A percentile compares a stretch with the other conserved stretches of the same genome.
These are phyloP conservation scores for Xiphorhynchus erythropygius DNA, from an alignment of 2,797 vertebrate genomes.

Conservation along the genomic window DNA sequence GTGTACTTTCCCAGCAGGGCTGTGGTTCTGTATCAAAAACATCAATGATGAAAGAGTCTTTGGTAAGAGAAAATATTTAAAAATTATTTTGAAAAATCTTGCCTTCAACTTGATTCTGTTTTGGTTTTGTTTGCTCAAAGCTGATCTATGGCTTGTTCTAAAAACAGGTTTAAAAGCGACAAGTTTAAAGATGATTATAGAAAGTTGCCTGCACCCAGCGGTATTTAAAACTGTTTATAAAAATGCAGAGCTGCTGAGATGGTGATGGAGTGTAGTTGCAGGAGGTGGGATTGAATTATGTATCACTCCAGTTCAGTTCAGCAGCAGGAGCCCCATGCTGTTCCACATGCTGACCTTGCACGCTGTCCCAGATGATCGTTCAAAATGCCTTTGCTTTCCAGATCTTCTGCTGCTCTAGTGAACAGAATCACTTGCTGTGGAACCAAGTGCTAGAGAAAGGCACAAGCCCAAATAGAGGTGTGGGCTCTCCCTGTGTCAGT, in stretches of 20 bases:
- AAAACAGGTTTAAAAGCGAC: background rate
- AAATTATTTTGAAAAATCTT: constrained; percentile 31
- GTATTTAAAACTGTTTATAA: background rate
- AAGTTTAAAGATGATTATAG: background rate
- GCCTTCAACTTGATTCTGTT: background rate
- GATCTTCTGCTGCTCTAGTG: background rate
- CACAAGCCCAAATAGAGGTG: background rate
- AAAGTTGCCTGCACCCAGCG: background rate
- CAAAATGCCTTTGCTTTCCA: background rate
- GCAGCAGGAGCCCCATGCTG: background rate
- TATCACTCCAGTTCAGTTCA: background rate
- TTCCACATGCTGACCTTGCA: background rate
- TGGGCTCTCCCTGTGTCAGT: background rate
- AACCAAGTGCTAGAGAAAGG: background rate
- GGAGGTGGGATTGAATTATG: background rate
- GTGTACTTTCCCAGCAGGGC: constrained; percentile 97
- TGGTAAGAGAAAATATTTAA: constrained; percentile 80
- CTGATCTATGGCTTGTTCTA: background rate
- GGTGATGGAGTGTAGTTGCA: background rate
- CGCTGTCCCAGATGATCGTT: background rate
- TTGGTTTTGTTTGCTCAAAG: background rate
- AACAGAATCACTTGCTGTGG: background rate
- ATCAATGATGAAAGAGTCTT: constrained; percentile 95
- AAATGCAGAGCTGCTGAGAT: background rate
- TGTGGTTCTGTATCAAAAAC: constrained; percentile 99